phyloP scores from a whole-genome alignment of 1,140 invertebrate genomes.

The Atta colombica region DNA sequence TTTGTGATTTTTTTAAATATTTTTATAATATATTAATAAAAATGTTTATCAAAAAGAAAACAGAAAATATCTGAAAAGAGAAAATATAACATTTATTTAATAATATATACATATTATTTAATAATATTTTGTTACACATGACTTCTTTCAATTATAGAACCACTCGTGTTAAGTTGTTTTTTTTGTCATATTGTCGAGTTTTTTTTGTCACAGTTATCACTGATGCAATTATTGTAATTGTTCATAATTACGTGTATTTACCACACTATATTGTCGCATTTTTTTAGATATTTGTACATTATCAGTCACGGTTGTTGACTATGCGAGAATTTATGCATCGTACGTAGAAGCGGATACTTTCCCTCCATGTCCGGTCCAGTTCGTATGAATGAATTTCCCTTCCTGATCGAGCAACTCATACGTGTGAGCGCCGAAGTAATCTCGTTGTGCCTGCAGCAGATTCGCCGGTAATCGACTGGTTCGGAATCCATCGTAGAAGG shows the following conservation, averaged over 20 bases:
- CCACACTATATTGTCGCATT: neutral
- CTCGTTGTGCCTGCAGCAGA: slow-evolving; percentile 97
- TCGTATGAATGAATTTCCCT: slow-evolving; percentile 97
- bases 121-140: neutral
- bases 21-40: neutral
- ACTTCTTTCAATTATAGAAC: neutral
- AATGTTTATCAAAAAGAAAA: neutral
- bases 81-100: neutral
- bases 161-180: neutral
- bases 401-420: slow-evolving; percentile 96
- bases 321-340: slow-evolving; percentile 90
- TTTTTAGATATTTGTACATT: slow-evolving; percentile 7
- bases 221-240: neutral
- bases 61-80: neutral
- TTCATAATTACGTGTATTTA: slow-evolving; percentile 27
- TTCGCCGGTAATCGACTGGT: slow-evolving; percentile 95
- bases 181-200: neutral
- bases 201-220: slow-evolving; percentile 2
- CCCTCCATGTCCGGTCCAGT: slow-evolving; percentile 99
- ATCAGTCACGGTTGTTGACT: neutral
- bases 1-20: neutral
- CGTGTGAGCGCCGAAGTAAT: slow-evolving; percentile 99
- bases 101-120: neutral
- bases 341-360: slow-evolving; percentile 98
- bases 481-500: slow-evolving; percentile 99